Percentiles rank a stretch among this genome's conserved stretches.
These are phyloP conservation scores for human (Homo sapiens) DNA, from an alignment of 2,113 vertebrate genomes.

Conservation along the genomic window DNA sequence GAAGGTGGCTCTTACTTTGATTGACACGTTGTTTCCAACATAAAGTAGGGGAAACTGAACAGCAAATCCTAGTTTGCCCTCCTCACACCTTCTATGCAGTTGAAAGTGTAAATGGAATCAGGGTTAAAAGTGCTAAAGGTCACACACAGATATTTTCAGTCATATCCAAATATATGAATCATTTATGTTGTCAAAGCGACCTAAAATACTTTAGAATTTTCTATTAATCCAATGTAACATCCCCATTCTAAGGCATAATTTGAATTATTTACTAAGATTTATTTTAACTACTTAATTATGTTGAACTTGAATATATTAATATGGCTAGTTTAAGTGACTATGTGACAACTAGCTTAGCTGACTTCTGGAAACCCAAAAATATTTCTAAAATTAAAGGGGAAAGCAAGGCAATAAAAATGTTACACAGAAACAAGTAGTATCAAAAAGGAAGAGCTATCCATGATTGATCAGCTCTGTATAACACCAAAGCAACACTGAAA, in stretches of 20 bases:
- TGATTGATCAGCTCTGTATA: background rate
- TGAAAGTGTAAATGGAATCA: background rate
- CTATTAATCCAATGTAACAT: background rate
- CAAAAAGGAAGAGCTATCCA: background rate
- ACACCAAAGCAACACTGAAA: background rate
- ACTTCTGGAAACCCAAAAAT: slow-evolving; percentile 18
- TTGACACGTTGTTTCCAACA: background rate
- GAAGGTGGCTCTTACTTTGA: background rate
- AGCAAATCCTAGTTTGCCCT: background rate
- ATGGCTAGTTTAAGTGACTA: background rate
- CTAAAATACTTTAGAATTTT: slow-evolving; percentile 18
- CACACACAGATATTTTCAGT: background rate
- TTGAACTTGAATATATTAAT: background rate
- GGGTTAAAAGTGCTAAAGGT: slow-evolving; percentile 25
- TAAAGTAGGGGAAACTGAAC: background rate
- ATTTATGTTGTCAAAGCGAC: background rate
- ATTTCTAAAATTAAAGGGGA: background rate
- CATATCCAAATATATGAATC: slow-evolving; percentile 15
- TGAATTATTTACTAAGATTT: slow-evolving; percentile 32
- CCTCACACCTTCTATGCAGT: background rate
- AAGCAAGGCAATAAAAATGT: background rate
- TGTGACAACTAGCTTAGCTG: background rate
- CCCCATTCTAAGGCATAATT: background rate
- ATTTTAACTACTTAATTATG: slow-evolving; percentile 12
- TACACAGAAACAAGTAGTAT: background rate